phyloP scores from a whole-genome alignment of 2,797 vertebrate genomes.

The Dromococcyx pavoninus region DNA sequence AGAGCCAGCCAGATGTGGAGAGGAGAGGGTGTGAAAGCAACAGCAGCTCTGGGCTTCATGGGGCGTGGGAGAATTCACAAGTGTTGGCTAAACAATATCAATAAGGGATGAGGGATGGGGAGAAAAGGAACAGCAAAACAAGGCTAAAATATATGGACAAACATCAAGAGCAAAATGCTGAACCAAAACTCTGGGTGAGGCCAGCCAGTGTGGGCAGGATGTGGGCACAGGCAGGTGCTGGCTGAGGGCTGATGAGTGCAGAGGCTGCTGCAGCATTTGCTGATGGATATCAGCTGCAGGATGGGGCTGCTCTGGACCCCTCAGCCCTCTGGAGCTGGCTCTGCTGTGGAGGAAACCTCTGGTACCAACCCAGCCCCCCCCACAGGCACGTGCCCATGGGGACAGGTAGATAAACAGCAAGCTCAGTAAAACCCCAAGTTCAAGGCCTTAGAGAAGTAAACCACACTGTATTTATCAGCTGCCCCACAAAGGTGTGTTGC shows the following conservation, averaged over 20 bases:
- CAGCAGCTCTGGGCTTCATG: accelerated
- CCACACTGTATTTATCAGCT: background rate
- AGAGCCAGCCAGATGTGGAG: accelerated
- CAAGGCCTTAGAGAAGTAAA: background rate
- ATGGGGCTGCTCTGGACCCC: background rate
- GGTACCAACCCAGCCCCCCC: accelerated
- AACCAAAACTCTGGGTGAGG: background rate
- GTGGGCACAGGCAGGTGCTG: accelerated
- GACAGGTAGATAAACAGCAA: background rate
- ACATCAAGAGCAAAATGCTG: accelerated
- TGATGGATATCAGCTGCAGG: background rate
- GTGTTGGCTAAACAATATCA: background rate
- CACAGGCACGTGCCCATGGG: background rate
- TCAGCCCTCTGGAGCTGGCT: accelerated
- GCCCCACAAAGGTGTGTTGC: background rate
- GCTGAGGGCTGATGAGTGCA: background rate
- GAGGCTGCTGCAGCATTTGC: background rate
- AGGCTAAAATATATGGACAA: background rate
- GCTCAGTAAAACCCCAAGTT: background rate
- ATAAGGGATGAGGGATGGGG: background rate
- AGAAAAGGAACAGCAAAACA: background rate
- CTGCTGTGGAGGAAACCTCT: background rate
- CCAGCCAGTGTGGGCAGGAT: too few relatives aligned
- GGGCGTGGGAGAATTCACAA: accelerated
- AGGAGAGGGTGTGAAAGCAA: background rate